Percentiles rank a stretch among this genome's conserved stretches.
These are phyloP conservation scores for Alviniconcha marisindica DNA, from an alignment of 1,140 invertebrate species.

Conservation along the genomic window DNA sequence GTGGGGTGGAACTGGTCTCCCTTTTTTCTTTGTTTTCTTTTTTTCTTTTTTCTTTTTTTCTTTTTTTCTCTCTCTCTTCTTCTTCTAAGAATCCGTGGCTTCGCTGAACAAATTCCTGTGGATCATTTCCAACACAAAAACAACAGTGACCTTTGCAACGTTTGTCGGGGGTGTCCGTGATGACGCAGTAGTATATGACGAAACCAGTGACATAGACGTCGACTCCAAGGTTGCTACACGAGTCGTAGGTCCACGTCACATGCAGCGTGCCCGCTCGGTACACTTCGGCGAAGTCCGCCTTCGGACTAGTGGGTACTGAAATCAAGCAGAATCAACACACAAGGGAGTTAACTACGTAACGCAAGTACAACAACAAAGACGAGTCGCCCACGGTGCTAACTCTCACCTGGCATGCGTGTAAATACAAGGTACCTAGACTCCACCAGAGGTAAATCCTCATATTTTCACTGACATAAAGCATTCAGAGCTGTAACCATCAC, in stretches of 20 bases:
- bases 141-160: slow-evolving; percentile 1
- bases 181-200: slow-evolving; percentile 38
- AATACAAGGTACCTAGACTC: too few relatives aligned
- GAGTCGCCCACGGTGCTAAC: too few relatives aligned
- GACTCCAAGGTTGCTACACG: slow-evolving; percentile 21
- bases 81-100: not conserved
- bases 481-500: too few relatives aligned
- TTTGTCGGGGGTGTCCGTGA: not conserved
- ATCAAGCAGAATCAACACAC: not conserved
- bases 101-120: too few relatives aligned
- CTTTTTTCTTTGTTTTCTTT: too few relatives aligned
- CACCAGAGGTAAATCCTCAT: too few relatives aligned
- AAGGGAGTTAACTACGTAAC: too few relatives aligned
- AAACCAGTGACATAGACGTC: slow-evolving; percentile 39
- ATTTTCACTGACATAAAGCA: too few relatives aligned
- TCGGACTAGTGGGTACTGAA: not conserved
- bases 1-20: too few relatives aligned
- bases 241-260: not conserved
- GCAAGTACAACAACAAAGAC: too few relatives aligned
- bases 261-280: not conserved
- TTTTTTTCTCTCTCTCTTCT: not conserved
- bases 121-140: too few relatives aligned
- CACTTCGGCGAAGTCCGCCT: not conserved
- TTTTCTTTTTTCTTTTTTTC: not conserved
- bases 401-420: too few relatives aligned